Conservation (phyloP, 2,888 invertebrate genomes). For the Pandemis corylana region DNA sequence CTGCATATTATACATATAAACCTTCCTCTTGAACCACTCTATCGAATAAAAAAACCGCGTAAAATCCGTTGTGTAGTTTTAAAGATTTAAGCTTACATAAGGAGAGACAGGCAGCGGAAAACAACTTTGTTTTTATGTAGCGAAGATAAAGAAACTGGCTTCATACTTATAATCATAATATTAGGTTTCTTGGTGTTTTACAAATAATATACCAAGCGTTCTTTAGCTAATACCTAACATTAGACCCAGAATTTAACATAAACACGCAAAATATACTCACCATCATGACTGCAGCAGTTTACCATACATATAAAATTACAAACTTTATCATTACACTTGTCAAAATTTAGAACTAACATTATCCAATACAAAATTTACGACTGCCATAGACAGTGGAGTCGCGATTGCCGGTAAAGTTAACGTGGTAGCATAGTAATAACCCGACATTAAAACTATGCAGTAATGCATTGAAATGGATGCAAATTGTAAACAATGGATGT, state of each 20-base stretch:
- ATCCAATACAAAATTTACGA: not conserved
- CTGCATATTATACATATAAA: too few relatives aligned
- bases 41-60: too few relatives aligned
- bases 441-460: slow-evolving; percentile 29
- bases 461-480: slow-evolving; percentile 59
- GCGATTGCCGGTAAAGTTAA: slow-evolving; percentile 1
- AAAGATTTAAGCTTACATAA: too few relatives aligned
- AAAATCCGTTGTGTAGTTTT: too few relatives aligned
- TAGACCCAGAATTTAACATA: slow-evolving; percentile 31
- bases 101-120: too few relatives aligned
- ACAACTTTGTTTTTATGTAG: too few relatives aligned
- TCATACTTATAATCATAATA: not conserved
- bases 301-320: slow-evolving; percentile 12
- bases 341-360: not conserved
- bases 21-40: too few relatives aligned
- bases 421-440: slow-evolving; percentile 3
- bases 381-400: not conserved
- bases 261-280: slow-evolving; percentile 13
- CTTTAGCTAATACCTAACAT: slow-evolving; percentile 21
- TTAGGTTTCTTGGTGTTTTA: not conserved
- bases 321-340: not conserved
- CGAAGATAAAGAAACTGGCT: too few relatives aligned
- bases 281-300: slow-evolving; percentile 22
- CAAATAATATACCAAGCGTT: not conserved
- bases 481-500: slow-evolving; percentile 50